phyloP scores from a whole-genome alignment of 1,140 invertebrate species.

The Panulirus ornatus region DNA sequence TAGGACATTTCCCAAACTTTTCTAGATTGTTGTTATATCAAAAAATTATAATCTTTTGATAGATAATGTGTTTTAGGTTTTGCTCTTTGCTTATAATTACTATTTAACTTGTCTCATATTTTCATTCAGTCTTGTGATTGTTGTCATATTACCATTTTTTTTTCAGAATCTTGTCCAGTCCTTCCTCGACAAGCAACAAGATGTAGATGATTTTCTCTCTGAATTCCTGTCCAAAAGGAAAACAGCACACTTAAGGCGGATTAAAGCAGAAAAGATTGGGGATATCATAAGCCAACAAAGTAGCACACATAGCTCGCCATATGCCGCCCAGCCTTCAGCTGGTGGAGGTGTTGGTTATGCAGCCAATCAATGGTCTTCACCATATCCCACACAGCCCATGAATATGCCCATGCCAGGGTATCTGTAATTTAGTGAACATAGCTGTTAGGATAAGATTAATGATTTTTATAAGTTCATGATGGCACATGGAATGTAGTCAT shows the following conservation, averaged over 20 bases:
- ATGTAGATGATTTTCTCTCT: constrained; percentile 78
- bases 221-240: constrained; percentile 78
- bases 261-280: constrained; percentile 79
- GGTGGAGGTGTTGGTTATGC: constrained; percentile 31
- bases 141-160: too few relatives aligned
- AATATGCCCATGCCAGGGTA: constrained; percentile 68
- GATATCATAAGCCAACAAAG: constrained; percentile 76
- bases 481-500: too few relatives aligned
- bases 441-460: background rate
- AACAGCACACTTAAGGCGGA: constrained; percentile 77
- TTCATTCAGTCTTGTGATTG: too few relatives aligned
- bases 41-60: too few relatives aligned
- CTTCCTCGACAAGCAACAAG: constrained; percentile 77
- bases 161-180: constrained; percentile 76
- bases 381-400: constrained; percentile 57
- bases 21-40: too few relatives aligned
- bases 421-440: constrained; percentile 8
- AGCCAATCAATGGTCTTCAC: constrained; percentile 41
- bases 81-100: too few relatives aligned
- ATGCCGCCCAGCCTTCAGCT: constrained; percentile 12
- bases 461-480: background rate
- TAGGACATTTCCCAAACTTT: too few relatives aligned
- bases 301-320: constrained; percentile 33
- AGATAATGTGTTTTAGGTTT: too few relatives aligned
- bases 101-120: too few relatives aligned